These are phyloP conservation scores for Lasioglossum oenotherae DNA, from an alignment of 2,888 invertebrate species.

Conservation along the genomic window DNA sequence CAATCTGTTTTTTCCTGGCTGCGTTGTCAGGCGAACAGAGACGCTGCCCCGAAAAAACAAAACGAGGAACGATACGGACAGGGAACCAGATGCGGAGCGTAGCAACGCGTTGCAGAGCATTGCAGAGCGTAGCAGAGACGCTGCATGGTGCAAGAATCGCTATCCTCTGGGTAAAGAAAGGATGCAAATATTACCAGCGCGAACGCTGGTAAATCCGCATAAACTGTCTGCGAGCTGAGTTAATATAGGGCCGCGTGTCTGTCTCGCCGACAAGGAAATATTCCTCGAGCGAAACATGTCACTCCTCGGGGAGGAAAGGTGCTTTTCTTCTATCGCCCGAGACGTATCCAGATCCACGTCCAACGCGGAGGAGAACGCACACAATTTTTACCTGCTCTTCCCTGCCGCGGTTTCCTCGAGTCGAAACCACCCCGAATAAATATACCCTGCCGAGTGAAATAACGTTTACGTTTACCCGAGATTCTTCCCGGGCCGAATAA, in stretches of 20 bases:
- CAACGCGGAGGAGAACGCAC: neutral
- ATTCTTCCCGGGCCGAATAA: neutral
- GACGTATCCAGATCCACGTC: neutral
- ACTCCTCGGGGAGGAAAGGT: slow-evolving; percentile 1
- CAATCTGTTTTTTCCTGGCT: neutral
- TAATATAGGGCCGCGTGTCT: slow-evolving; percentile 33
- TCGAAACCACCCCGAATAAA: neutral
- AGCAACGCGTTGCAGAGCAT: neutral
- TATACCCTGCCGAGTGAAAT: neutral
- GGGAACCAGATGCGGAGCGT: neutral
- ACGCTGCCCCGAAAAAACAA: neutral
- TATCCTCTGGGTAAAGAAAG: neutral
- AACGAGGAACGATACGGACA: neutral
- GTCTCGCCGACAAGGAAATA: slow-evolving; percentile 21
- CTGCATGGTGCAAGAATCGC: neutral
- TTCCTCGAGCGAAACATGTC: slow-evolving; percentile 23
- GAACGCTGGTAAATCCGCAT: slow-evolving; percentile 13
- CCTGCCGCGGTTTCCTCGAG: neutral
- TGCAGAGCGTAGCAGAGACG: no score
- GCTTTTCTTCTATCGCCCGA: neutral
- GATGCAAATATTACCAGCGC: slow-evolving; percentile 17
- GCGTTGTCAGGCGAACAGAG: neutral
- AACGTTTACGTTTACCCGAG: neutral
- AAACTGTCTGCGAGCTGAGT: slow-evolving; percentile 35
- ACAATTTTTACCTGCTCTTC: neutral